Evolutionary conservation across 1,140 invertebrate species (phyloP), one percentile per base, ranked within the genome.

Genomic region (Microplitis demolitor): DNA sequence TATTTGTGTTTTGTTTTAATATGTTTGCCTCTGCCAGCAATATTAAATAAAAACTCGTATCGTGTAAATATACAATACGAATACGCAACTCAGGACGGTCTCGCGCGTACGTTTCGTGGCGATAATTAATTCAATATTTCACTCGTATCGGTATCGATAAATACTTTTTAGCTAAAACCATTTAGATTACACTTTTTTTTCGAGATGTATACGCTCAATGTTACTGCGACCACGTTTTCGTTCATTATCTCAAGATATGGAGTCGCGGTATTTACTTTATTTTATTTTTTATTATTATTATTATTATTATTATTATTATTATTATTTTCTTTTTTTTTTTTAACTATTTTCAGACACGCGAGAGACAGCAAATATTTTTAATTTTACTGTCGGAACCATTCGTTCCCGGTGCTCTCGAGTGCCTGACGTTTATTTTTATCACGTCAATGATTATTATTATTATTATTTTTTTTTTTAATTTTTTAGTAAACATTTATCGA

Each of bases 151-250:
- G 2, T 39, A 39, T 45, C 39, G 11, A 45, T 45, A 11, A 45
- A 6, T 45, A 11, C 39, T 45, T 45, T 45, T 45, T 45, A 11
- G 39, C 5, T 6, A 9, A 11, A 45, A 45, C 3, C 39, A 63
- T 71, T 39, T 53, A 63, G 45, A 33, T 50, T 35, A 64, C 14
- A 39, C 62, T 13, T 64, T 14, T 64, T 51, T 61, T 31, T 45
- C 39, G 5, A 13, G 16, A 66, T 72, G 70, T 72, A 72, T 54
- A 53, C 53, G 58, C 70, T 72, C 74, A 75, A 75, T 75, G 24
- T 72, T 71, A 62, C n/a, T 53, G 69, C 74, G 67, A 73, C 74
- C 67, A 67, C 71, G 34, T 69, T 53, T 60, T 66, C 70, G 71
- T 54, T 58, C 71, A 53, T 70, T 63, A 64, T 75, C 71, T 75